Evolutionary conservation across 2,888 invertebrate genomes (phyloP).

Genomic region (Lepidonotus clava): DNA sequence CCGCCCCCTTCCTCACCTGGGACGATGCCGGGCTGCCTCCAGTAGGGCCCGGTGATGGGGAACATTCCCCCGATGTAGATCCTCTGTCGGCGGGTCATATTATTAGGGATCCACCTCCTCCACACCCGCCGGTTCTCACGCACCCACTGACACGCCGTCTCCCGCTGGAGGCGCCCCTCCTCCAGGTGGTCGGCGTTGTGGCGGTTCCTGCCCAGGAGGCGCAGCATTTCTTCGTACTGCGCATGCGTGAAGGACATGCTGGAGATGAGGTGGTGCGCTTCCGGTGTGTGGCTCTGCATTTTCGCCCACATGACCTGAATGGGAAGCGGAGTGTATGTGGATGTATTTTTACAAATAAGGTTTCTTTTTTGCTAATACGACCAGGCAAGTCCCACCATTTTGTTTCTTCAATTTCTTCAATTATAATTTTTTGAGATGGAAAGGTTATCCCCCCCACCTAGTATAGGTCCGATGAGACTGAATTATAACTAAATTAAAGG

Average conservation of each 20-base stretch:
- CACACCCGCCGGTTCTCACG: conserved; percentile 81
- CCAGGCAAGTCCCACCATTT: too few species aligned
- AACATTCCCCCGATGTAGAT: conserved; percentile 87
- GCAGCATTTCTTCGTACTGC: conserved; percentile 83
- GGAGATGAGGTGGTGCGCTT: conserved; percentile 77
- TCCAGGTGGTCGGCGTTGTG: background rate
- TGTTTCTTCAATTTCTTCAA: too few species aligned
- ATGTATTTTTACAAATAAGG: too few species aligned
- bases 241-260: conserved; percentile 81
- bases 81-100: conserved; percentile 77
- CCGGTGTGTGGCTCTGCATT: conserved; percentile 82
- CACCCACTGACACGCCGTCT: conserved; percentile 87
- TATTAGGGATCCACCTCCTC: conserved; percentile 80
- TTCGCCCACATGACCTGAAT: conserved; percentile 70
- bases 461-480: too few species aligned
- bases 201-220: conserved; percentile 4
- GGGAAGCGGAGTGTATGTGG: background rate
- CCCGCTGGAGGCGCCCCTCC: conserved; percentile 65
- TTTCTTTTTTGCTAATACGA: too few species aligned
- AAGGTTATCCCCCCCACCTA: too few species aligned
- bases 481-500: too few species aligned
- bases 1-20: conserved; percentile 77
- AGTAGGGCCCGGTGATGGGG: conserved; percentile 84
- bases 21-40: conserved; percentile 84
- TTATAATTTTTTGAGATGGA: too few species aligned